Conservation (phyloP, 2,797 vertebrate species). For the Chloroceryle inda region DNA sequence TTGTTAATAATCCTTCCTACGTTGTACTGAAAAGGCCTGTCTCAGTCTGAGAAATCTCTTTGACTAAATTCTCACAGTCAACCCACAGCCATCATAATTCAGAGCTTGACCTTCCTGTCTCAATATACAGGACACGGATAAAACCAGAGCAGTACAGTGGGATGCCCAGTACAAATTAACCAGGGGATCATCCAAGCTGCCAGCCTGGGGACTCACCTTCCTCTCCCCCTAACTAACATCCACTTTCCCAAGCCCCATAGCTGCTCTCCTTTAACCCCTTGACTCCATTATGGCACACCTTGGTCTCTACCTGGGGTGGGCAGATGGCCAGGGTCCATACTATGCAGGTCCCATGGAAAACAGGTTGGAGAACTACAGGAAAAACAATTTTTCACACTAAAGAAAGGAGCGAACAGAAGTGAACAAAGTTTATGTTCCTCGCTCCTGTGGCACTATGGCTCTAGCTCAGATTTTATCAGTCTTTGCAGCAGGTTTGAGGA, state of each 20-base stretch:
- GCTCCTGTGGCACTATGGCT: neutral
- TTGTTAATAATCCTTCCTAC: neutral
- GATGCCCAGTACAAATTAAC: neutral
- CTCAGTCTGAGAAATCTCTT: neutral
- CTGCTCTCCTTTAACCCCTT: neutral
- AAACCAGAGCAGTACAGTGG: neutral
- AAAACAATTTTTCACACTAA: rapidly evolving
- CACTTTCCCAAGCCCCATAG: neutral
- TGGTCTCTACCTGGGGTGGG: neutral
- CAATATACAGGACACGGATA: neutral
- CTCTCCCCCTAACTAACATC: neutral
- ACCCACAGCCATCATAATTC: neutral
- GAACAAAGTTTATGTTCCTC: neutral
- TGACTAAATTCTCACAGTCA: neutral
- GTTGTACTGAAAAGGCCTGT: neutral
- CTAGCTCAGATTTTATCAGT: neutral
- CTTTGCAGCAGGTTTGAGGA: neutral
- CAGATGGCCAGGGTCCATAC: rapidly evolving
- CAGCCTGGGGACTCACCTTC: neutral
- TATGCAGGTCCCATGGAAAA: neutral
- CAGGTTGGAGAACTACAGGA: neutral
- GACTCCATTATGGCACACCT: neutral
- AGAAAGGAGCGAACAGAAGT: neutral
- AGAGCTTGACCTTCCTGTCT: neutral
- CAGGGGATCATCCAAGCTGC: neutral